Conservation (phyloP, 2,113 vertebrate species). For the Macrotis lagotis region DNA sequence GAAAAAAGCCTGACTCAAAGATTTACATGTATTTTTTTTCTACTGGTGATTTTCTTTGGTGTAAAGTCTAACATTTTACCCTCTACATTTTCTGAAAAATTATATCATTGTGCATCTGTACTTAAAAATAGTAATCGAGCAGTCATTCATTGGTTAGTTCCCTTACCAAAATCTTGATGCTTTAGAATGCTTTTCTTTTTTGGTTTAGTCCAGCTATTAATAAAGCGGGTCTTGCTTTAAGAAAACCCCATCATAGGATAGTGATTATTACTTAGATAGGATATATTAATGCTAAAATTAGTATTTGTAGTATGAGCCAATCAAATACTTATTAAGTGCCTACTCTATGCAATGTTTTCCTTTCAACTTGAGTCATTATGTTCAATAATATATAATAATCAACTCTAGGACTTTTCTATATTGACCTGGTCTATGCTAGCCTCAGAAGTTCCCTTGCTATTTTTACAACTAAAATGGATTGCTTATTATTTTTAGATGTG, state of each 20-base stretch:
- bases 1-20: not conserved
- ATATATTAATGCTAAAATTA: not conserved
- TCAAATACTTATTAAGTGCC: not conserved
- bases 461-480: not conserved
- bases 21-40: conserved; percentile 9
- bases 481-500: not conserved
- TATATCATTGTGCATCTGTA: not conserved
- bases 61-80: conserved; percentile 9
- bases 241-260: not conserved
- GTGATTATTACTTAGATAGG: conserved; percentile 9
- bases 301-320: not conserved
- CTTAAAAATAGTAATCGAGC: not conserved
- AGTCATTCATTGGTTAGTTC: not conserved
- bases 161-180: not conserved
- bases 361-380: not conserved
- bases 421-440: not conserved
- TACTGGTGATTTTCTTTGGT: conserved; percentile 5
- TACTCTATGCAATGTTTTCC: not conserved
- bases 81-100: conserved; percentile 32
- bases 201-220: not conserved
- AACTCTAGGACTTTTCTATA: not conserved
- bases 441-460: not conserved
- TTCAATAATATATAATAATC: not conserved
- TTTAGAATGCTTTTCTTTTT: conserved; percentile 16
- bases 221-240: not conserved